These are phyloP conservation scores for Lithophane semibrunnea DNA, from an alignment of 2,888 invertebrate species.

Conservation along the genomic window DNA sequence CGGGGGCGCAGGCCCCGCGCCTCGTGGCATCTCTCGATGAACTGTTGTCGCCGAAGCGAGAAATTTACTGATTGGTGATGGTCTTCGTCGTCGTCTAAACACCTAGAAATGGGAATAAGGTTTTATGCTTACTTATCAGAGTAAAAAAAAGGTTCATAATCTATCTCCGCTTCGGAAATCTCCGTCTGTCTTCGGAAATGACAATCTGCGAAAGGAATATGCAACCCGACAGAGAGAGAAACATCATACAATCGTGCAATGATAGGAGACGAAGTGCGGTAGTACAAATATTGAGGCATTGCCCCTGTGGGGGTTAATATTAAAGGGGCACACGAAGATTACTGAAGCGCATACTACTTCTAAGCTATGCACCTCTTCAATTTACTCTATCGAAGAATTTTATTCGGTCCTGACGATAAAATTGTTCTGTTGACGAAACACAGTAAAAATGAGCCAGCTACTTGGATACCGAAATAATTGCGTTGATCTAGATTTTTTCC, in stretches of 20 bases:
- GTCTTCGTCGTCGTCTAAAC: constrained; percentile 82
- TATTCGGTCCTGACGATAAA: background rate
- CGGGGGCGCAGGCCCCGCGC: constrained; percentile 78
- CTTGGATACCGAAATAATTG: constrained; percentile 28
- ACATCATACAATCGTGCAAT: too few relatives aligned
- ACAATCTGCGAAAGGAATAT: too few relatives aligned
- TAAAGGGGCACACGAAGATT: too few relatives aligned
- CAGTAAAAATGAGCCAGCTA: constrained; percentile 27
- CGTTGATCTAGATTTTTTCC: constrained; percentile 39
- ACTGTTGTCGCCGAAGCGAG: constrained; percentile 84
- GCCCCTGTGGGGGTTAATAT: too few relatives aligned
- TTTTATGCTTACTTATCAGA: background rate
- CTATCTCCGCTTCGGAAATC: too few relatives aligned
- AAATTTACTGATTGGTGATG: constrained; percentile 77
- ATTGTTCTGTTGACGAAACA: constrained; percentile 19
- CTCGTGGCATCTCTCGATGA: constrained; percentile 88
- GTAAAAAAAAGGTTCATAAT: too few relatives aligned
- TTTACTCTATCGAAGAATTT: background rate
- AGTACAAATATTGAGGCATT: too few relatives aligned
- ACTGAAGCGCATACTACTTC: too few relatives aligned
- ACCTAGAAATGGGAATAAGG: constrained; percentile 70
- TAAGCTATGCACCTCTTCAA: background rate
- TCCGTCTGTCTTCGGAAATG: too few relatives aligned
- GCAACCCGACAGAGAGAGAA: too few relatives aligned
- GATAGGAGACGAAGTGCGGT: too few relatives aligned